A percentile compares a stretch with the other conserved stretches of the same genome.
phyloP scores from a whole-genome alignment of 1,140 invertebrate genomes.

The Caligus rogercresseyi region DNA sequence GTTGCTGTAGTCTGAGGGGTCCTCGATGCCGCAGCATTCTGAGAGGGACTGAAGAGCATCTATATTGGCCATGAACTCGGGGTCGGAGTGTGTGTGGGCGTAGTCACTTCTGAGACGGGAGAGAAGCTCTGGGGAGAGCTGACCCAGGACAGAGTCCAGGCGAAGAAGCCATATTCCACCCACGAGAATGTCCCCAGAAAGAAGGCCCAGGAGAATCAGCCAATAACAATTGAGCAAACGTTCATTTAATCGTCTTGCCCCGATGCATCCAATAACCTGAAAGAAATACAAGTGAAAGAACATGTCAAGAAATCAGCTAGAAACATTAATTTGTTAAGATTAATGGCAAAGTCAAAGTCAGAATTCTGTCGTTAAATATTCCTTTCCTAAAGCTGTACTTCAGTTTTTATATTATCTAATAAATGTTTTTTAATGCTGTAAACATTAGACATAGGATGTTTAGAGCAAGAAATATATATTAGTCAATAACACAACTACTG shows the following conservation, averaged over 20 bases:
- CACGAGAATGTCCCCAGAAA: slow-evolving; percentile 61
- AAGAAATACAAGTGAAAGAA: slow-evolving; percentile 35
- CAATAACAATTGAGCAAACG: slow-evolving; percentile 62
- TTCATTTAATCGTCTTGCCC: slow-evolving; percentile 55
- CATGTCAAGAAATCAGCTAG: too few species aligned
- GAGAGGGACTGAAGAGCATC: slow-evolving; percentile 54
- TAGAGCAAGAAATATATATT: too few species aligned
- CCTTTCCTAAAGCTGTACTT: too few species aligned
- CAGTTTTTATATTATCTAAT: too few species aligned
- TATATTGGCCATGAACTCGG: slow-evolving; percentile 55
- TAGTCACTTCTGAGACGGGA: slow-evolving; percentile 42
- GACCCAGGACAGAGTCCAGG: slow-evolving; percentile 51
- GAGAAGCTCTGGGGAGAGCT: slow-evolving; percentile 46
- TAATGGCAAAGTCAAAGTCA: too few species aligned
- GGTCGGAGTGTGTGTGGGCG: slow-evolving; percentile 35
- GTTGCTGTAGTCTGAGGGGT: slow-evolving; percentile 41
- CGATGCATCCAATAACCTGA: slow-evolving; percentile 55
- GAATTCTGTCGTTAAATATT: too few species aligned
- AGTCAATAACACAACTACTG: too few species aligned
- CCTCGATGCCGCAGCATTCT: slow-evolving; percentile 56
- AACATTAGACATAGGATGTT: too few species aligned
- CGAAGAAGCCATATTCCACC: slow-evolving; percentile 71
- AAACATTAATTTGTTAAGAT: too few species aligned
- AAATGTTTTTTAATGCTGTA: too few species aligned
- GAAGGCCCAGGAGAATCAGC: slow-evolving; percentile 53